Conservation (phyloP, 2,113 vertebrate genomes). For the Syngnathus scovelli region DNA sequence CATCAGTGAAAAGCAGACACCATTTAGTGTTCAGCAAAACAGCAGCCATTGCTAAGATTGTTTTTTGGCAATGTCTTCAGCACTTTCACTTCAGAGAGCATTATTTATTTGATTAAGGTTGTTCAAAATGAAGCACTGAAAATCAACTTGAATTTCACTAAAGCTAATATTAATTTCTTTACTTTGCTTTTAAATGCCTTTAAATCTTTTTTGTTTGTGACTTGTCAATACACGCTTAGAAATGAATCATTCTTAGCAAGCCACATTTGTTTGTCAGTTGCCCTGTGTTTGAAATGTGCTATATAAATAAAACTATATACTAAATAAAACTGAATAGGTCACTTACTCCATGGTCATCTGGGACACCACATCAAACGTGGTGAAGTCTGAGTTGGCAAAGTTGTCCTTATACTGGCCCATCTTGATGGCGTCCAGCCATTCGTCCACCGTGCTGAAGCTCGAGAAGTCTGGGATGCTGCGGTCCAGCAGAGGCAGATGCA, state of each 20-base stretch:
- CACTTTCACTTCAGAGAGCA: not conserved
- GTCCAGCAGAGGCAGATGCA: conserved; percentile 92
- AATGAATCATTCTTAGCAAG: no score
- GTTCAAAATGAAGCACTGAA: no score
- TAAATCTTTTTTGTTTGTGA: no score
- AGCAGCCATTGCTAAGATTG: not conserved
- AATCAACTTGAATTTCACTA: no score
- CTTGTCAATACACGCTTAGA: no score
- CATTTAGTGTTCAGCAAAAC: not conserved
- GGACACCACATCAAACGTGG: conserved; percentile 90
- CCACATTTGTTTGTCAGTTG: no score
- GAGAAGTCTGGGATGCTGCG: conserved; percentile 95
- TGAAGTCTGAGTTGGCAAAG: conserved; percentile 86
- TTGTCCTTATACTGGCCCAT: conserved; percentile 99
- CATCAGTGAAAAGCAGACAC: not conserved
- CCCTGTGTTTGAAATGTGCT: no score
- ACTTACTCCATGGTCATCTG: conserved; percentile 99
- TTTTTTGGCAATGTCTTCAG: not conserved
- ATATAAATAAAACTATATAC: no score
- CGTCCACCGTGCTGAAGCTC: conserved; percentile 95
- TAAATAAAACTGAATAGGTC: not conserved
- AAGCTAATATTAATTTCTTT: no score
- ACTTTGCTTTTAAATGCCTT: no score
- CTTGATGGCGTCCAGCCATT: conserved; percentile 99
- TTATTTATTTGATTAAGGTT: not conserved